A percentile compares a stretch with the other conserved stretches of the same genome.
Conservation (phyloP, 2,797 vertebrate species). For the Hemitrygon akajei region DNA sequence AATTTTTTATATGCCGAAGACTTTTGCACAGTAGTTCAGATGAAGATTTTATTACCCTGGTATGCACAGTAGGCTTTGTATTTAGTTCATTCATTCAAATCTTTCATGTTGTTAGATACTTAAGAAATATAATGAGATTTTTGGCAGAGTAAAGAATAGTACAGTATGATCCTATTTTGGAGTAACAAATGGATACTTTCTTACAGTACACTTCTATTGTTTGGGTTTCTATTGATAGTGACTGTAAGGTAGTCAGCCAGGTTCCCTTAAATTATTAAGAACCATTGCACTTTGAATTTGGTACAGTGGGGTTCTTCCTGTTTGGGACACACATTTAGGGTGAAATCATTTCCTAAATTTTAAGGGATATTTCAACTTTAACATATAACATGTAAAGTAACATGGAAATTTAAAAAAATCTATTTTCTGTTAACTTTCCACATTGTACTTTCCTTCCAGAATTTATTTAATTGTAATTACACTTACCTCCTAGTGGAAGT, state of each 20-base stretch:
- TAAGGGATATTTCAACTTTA: background rate
- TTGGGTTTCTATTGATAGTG: background rate
- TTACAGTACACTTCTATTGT: background rate
- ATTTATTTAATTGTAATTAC: background rate
- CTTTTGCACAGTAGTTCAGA: background rate
- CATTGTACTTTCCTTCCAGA: background rate
- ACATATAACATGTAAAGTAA: background rate
- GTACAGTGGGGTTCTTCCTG: background rate
- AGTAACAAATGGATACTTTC: background rate
- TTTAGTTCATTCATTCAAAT: background rate
- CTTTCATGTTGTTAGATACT: background rate
- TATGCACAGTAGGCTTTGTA: background rate
- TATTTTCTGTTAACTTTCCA: background rate
- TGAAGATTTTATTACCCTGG: background rate
- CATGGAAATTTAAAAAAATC: background rate
- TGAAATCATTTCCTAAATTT: background rate
- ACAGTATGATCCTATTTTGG: background rate
- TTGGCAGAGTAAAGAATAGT: background rate
- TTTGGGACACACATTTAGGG: background rate
- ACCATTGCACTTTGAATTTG: background rate
- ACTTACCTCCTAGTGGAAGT: background rate
- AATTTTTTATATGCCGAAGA: too few relatives aligned
- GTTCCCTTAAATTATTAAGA: background rate
- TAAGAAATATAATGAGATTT: background rate
- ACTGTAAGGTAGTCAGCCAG: background rate